phyloP scores from a whole-genome alignment of 2,888 invertebrate species.

The Xanthorhoe spadicearia region DNA sequence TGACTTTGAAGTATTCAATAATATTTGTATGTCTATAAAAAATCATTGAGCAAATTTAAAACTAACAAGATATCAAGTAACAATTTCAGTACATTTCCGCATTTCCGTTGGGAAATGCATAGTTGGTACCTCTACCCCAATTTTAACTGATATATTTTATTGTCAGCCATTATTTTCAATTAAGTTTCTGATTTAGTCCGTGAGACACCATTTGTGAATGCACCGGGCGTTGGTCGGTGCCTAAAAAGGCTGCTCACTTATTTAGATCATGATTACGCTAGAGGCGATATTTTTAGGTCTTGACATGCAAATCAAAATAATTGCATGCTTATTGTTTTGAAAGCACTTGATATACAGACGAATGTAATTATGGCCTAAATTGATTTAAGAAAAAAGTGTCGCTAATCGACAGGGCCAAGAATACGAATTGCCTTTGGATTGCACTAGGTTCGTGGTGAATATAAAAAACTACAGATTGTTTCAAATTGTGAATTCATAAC shows the following conservation, averaged over 20 bases:
- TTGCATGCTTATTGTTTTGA: slow-evolving; percentile 10
- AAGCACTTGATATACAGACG: background rate
- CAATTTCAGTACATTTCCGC: no score
- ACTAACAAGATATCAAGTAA: no score
- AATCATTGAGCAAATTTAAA: no score
- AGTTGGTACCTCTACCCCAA: no score
- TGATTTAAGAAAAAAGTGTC: background rate
- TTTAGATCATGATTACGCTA: slow-evolving; percentile 30
- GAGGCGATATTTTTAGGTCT: slow-evolving; percentile 37
- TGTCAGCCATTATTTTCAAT: slow-evolving; percentile 41
- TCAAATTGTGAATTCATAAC: no score
- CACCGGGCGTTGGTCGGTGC: slow-evolving; percentile 30
- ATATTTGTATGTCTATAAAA: no score
- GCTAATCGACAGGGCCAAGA: no score
- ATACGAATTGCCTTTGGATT: no score
- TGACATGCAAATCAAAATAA: slow-evolving; percentile 33
- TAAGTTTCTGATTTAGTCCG: slow-evolving; percentile 38
- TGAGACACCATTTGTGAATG: slow-evolving; percentile 42
- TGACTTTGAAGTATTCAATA: no score
- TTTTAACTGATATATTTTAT: slow-evolving; percentile 18
- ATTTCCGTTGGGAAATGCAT: no score
- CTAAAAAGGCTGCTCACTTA: slow-evolving; percentile 39
- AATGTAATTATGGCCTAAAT: background rate
- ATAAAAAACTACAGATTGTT: no score
- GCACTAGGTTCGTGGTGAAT: no score